These are phyloP conservation scores for Cyprinus carpio DNA, from an alignment of 2,113 vertebrate species.

Conservation along the genomic window DNA sequence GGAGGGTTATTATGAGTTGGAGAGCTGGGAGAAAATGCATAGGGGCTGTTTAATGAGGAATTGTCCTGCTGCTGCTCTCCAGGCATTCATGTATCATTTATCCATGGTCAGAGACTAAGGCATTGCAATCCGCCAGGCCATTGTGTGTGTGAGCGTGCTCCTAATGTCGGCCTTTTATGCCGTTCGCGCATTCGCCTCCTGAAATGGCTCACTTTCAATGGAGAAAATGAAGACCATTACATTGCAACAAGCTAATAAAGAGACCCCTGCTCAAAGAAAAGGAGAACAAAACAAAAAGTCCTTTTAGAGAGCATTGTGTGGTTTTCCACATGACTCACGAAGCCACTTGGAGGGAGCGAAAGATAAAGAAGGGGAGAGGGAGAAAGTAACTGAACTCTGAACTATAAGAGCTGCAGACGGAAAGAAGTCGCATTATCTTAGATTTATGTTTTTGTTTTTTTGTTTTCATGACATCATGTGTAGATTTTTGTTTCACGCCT, in stretches of 20 bases:
- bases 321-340: constrained; percentile 53
- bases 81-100: constrained; percentile 74
- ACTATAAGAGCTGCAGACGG: constrained; percentile 48
- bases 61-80: constrained; percentile 69
- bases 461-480: neutral
- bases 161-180: constrained; percentile 68
- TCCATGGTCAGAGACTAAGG: constrained; percentile 68
- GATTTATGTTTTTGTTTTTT: neutral
- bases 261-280: constrained; percentile 58
- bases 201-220: constrained; percentile 81
- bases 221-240: constrained; percentile 82
- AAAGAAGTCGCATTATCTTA: constrained; percentile 37
- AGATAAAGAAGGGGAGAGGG: constrained; percentile 54
- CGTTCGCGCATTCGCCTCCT: constrained; percentile 69
- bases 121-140: constrained; percentile 53
- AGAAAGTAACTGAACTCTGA: constrained; percentile 55
- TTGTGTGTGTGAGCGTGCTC: constrained; percentile 40
- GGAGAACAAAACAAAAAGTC: constrained; percentile 51
- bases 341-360: constrained; percentile 17
- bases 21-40: constrained; percentile 53
- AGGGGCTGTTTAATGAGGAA: constrained; percentile 67
- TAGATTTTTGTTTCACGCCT: constrained; percentile 14
- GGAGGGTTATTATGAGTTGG: constrained; percentile 48
- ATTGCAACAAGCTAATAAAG: constrained; percentile 82
- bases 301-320: constrained; percentile 50